A percentile compares a stretch with the other conserved stretches of the same genome.
These are phyloP conservation scores for Gorsachius goisagi DNA, from an alignment of 2,113 vertebrate species.

Conservation along the genomic window DNA sequence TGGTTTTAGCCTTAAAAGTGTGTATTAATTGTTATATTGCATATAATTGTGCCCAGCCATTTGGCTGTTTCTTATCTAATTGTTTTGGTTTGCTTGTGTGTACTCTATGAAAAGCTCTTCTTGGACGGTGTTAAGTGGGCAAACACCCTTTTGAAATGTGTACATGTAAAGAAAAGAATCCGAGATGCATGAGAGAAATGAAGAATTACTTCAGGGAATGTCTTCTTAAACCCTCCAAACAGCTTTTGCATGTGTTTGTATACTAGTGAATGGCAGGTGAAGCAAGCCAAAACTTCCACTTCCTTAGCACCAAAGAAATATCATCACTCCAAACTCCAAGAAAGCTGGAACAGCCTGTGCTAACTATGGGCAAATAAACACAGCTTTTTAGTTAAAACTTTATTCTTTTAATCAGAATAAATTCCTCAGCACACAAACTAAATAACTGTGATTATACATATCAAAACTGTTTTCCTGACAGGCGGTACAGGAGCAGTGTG, in stretches of 20 bases:
- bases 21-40: background rate
- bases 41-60: background rate
- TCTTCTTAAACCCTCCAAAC: background rate
- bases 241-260: background rate
- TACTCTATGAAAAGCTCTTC: background rate
- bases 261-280: background rate
- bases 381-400: background rate
- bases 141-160: background rate
- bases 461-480: slow-evolving; percentile 17
- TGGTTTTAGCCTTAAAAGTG: background rate
- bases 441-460: background rate
- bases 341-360: background rate
- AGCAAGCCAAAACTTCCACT: background rate
- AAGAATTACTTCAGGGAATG: background rate
- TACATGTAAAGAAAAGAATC: background rate
- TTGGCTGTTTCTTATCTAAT: background rate
- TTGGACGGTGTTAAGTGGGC: background rate
- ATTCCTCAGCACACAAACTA: background rate
- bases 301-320: background rate
- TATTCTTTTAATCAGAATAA: background rate
- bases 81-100: background rate
- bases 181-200: background rate
- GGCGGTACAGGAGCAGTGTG: background rate
- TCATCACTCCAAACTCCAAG: background rate
- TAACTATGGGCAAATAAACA: background rate